phyloP scores from a whole-genome alignment of 2,797 vertebrate species.

The Sphenopsis melanotis region DNA sequence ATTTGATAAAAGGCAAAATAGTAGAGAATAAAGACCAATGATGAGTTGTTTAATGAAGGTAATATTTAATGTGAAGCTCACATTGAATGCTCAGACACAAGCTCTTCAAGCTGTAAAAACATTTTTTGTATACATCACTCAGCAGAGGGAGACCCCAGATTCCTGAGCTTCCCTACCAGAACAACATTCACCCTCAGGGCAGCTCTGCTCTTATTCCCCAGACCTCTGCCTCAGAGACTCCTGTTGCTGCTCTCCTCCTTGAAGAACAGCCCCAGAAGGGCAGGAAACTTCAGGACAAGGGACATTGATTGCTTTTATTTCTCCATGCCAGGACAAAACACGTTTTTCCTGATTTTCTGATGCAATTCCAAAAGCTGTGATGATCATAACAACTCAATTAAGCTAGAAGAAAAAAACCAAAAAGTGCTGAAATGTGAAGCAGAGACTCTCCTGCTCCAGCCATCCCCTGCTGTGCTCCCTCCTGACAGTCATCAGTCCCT shows the following conservation, averaged over 20 bases:
- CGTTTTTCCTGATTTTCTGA: background rate
- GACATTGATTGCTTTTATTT: background rate
- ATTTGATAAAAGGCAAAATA: background rate
- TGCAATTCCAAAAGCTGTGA: background rate
- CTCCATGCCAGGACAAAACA: background rate
- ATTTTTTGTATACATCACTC: background rate
- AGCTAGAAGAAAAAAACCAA: background rate
- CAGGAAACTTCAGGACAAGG: background rate
- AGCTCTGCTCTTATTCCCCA: background rate
- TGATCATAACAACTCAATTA: background rate
- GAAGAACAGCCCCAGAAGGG: background rate
- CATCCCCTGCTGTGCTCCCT: background rate
- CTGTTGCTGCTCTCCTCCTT: background rate
- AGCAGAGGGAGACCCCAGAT: background rate
- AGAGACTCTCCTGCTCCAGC: background rate
- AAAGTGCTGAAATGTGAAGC: background rate
- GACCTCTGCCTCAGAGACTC: background rate
- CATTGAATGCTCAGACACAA: background rate
- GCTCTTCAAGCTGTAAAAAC: background rate
- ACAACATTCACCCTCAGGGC: background rate
- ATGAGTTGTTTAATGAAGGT: background rate
- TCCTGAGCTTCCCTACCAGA: background rate
- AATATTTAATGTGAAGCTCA: background rate
- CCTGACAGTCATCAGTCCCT: background rate
- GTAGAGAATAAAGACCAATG: background rate